Conservation (phyloP, 2,888 invertebrate species). For the Lypha dubia region DNA sequence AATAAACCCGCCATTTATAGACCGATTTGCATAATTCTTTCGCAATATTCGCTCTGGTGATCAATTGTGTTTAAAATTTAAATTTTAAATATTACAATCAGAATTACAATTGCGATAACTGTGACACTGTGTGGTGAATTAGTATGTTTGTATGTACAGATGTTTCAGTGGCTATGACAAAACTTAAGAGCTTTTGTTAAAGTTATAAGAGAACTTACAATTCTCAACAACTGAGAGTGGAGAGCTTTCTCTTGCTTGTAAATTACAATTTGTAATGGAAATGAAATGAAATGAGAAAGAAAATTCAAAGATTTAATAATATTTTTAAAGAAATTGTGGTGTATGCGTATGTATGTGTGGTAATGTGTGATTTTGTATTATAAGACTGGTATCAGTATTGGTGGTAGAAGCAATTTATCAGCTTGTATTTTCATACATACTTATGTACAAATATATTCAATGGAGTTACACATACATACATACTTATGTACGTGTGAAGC, state of each 20-base stretch:
- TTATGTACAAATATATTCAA: background rate
- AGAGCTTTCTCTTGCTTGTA: too few relatives aligned
- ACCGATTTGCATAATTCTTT: too few relatives aligned
- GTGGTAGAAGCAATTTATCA: constrained; percentile 8
- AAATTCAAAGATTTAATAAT: background rate
- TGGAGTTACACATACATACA: background rate
- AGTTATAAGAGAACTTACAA: background rate
- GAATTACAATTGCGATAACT: too few relatives aligned
- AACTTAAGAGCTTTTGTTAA: background rate
- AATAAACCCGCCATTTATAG: too few relatives aligned
- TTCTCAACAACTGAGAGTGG: background rate
- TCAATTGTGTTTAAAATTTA: too few relatives aligned
- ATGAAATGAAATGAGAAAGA: background rate
- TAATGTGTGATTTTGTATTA: background rate
- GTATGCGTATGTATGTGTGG: too few relatives aligned
- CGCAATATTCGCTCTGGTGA: too few relatives aligned
- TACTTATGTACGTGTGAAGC: too few relatives aligned
- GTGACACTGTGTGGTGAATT: background rate
- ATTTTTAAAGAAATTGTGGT: background rate
- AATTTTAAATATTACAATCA: too few relatives aligned
- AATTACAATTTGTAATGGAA: background rate
- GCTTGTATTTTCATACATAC: too few relatives aligned
- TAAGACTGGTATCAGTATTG: background rate
- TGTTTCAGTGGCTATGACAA: background rate
- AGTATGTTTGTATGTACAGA: background rate